A percentile compares a stretch with the other conserved stretches of the same genome.
Conservation (phyloP, 92 coral and sea anemone species). For the Chrysogorgia sp. region DNA sequence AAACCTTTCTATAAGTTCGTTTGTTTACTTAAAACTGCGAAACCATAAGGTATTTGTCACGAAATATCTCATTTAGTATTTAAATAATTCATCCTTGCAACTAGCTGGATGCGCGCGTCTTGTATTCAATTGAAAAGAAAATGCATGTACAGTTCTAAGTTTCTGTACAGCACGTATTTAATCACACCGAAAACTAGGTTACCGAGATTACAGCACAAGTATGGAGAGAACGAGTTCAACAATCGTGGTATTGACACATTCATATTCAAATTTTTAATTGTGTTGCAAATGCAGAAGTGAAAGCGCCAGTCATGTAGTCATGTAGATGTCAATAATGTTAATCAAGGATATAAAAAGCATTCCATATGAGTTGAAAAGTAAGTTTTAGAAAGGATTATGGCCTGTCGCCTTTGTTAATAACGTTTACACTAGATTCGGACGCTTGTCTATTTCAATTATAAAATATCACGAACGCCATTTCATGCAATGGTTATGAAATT, state of each 20-base stretch:
- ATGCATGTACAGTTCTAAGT: neutral
- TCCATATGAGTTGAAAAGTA: slow-evolving; percentile 29
- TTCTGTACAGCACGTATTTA: neutral
- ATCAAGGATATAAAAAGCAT: slow-evolving; percentile 31
- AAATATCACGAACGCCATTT: slow-evolving; percentile 14
- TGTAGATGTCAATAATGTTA: slow-evolving; percentile 17
- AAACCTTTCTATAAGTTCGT: slow-evolving; percentile 5
- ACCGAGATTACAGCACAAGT: neutral
- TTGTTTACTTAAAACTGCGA: slow-evolving; percentile 34
- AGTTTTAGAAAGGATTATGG: slow-evolving; percentile 30
- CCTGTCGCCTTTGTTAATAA: slow-evolving; percentile 24
- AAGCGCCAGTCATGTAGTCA: neutral
- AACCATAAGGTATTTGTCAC: slow-evolving; percentile 34
- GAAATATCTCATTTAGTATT: slow-evolving; percentile 21
- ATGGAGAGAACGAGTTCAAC: slow-evolving; percentile 70
- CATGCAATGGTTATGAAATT: neutral
- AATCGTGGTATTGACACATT: slow-evolving; percentile 81
- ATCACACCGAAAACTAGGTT: neutral
- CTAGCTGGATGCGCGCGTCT: neutral
- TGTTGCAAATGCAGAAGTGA: slow-evolving; percentile 53
- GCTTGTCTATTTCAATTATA: slow-evolving; percentile 7
- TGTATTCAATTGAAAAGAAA: neutral
- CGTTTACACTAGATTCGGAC: slow-evolving; percentile 3
- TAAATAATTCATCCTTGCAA: slow-evolving; percentile 33
- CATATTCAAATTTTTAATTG: slow-evolving; percentile 94